These are phyloP conservation scores for Microtus montanus DNA, from an alignment of 2,113 vertebrate genomes.

Conservation along the genomic window DNA sequence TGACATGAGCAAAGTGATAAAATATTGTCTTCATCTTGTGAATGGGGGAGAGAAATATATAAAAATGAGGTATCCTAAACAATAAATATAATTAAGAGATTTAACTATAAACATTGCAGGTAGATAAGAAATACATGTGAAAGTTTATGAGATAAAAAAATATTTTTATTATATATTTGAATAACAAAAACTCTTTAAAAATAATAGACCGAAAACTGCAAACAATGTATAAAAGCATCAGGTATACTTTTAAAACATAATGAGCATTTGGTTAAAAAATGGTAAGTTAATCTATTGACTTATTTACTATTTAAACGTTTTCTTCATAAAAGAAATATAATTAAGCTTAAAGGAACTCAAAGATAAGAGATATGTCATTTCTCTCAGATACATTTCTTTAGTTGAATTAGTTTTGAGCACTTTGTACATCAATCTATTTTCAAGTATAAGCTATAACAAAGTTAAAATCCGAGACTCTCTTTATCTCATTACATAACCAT, in stretches of 20 bases:
- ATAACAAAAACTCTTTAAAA: background rate
- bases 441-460: background rate
- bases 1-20: background rate
- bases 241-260: background rate
- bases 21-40: background rate
- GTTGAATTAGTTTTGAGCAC: background rate
- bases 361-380: background rate
- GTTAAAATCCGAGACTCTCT: background rate
- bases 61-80: background rate
- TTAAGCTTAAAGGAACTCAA: background rate
- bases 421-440: background rate
- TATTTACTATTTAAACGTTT: background rate
- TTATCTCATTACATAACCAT: background rate
- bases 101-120: background rate
- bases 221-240: background rate
- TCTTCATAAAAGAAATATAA: background rate
- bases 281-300: background rate
- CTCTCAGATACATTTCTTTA: background rate
- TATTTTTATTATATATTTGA: background rate
- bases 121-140: background rate
- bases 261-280: background rate
- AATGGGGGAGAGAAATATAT: background rate
- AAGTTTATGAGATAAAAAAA: background rate
- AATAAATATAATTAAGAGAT: background rate
- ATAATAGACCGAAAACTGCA: background rate